Conservation (phyloP, 2,113 vertebrate genomes). For the Castor canadensis region DNA sequence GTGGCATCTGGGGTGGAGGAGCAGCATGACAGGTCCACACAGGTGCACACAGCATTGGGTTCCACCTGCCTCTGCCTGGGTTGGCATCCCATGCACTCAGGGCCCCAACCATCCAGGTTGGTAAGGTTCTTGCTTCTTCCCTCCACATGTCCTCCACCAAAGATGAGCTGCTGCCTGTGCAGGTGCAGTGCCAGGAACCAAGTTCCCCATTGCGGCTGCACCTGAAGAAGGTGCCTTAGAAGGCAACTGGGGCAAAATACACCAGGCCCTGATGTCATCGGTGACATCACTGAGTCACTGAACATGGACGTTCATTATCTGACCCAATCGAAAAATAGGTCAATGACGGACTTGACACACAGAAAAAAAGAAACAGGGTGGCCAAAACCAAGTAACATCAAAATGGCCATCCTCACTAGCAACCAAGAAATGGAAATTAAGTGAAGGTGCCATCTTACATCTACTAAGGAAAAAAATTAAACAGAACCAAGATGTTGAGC, state of each 20-base stretch:
- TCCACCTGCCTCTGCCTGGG: too few relatives aligned
- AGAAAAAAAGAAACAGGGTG: not conserved
- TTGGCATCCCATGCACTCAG: too few relatives aligned
- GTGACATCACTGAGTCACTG: not conserved
- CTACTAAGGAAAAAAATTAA: not conserved
- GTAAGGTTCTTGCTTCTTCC: too few relatives aligned
- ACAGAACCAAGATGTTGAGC: not conserved
- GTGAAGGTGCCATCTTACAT: not conserved
- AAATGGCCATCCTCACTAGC: not conserved
- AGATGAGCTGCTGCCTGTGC: not conserved
- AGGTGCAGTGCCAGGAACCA: fast-evolving
- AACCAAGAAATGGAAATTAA: not conserved
- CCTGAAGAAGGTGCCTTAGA: not conserved
- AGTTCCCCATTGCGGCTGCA: too few relatives aligned
- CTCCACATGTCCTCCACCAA: too few relatives aligned
- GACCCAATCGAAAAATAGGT: not conserved
- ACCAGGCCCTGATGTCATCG: not conserved
- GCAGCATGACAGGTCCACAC: too few relatives aligned
- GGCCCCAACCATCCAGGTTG: too few relatives aligned
- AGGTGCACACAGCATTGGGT: too few relatives aligned
- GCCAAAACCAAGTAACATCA: not conserved
- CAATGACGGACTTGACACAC: not conserved
- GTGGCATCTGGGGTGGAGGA: too few relatives aligned
- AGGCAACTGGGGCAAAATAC: not conserved
- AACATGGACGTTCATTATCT: not conserved